Evolutionary conservation across 2,888 invertebrate genomes (phyloP), one percentile per base, ranked within the genome.

Genomic region (Isoperla grammatica): DNA sequence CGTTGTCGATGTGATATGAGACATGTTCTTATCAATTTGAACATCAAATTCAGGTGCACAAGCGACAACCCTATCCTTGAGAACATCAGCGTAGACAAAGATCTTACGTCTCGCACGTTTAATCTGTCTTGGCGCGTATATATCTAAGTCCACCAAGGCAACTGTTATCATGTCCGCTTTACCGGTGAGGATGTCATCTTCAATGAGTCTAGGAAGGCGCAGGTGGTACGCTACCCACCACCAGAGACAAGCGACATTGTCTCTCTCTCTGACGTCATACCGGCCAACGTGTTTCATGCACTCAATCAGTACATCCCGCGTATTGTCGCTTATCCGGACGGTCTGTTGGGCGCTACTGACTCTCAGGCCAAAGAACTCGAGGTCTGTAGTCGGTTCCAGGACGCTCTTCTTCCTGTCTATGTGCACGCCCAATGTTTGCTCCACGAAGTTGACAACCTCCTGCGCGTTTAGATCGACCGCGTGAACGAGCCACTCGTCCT

Each of bases 401-500:
- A 53, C 53, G 20, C 53, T 53, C 2, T 3, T 39, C 2, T 35
- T 12, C 9, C 17, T 12, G n/a, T 53, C 53, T 2, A 53, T 20
- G 15, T 22, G 11, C 12, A 53, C 39, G 3, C 53, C 53, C 11
- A 53, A 20, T 1, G 9, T 20, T 5, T 13, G 11, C 19, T 11
- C 8, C 39, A 53, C 35, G 15, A 19, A 39, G 11, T 11, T 12
- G 19, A 53, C 8, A 19, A 53, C 39, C 17, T 53, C 40, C 8
- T 53, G 1, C 9, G 37, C 39, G 6, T 35, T 35, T 1, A 53
- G 2, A 9, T 19, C n/a, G 2, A 9, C 4, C 11, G 37, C 40
- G 17, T 39, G 20, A 4, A 53, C 19, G 8, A 53, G 20, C 53
- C 53, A 53, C 39, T 53, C 39, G 12, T 53, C 53, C 19, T 37